Conservation (phyloP, 2,888 invertebrate species). For the Folsomia manolachei region DNA sequence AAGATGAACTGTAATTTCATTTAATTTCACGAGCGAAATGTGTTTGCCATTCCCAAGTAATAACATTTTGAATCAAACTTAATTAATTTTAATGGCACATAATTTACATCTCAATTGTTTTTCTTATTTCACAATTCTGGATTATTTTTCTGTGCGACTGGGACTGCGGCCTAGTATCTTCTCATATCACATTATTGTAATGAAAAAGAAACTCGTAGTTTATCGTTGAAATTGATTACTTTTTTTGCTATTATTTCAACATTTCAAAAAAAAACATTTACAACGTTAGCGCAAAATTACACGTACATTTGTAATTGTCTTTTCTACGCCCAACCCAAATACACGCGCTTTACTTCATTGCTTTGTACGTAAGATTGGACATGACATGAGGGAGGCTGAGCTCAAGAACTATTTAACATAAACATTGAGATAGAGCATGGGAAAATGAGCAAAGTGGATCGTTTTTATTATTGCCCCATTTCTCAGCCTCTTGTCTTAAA, state of each 20-base stretch:
- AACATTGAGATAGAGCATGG: neutral
- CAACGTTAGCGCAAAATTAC: too few species aligned
- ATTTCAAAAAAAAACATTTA: too few species aligned
- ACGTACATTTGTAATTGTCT: too few species aligned
- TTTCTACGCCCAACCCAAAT: too few species aligned
- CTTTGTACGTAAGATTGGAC: too few species aligned
- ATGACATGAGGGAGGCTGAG: too few species aligned
- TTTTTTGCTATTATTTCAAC: too few species aligned
- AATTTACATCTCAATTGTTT: neutral
- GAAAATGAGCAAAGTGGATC: neutral
- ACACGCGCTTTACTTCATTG: too few species aligned
- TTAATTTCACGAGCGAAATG: neutral
- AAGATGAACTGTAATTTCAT: neutral
- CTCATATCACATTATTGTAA: too few species aligned
- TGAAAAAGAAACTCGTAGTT: neutral
- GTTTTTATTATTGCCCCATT: neutral
- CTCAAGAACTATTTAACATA: too few species aligned
- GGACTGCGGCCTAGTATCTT: neutral
- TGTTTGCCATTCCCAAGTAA: neutral
- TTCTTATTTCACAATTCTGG: neutral
- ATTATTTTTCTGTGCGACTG: too few species aligned
- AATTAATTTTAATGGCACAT: neutral
- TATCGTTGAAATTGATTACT: neutral
- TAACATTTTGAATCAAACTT: neutral
- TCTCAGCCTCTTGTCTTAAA: neutral